A percentile compares a stretch with the other conserved stretches of the same genome.
These are phyloP conservation scores for Drosophila anceps DNA, from an alignment of 2,888 invertebrate genomes.

Conservation along the genomic window DNA sequence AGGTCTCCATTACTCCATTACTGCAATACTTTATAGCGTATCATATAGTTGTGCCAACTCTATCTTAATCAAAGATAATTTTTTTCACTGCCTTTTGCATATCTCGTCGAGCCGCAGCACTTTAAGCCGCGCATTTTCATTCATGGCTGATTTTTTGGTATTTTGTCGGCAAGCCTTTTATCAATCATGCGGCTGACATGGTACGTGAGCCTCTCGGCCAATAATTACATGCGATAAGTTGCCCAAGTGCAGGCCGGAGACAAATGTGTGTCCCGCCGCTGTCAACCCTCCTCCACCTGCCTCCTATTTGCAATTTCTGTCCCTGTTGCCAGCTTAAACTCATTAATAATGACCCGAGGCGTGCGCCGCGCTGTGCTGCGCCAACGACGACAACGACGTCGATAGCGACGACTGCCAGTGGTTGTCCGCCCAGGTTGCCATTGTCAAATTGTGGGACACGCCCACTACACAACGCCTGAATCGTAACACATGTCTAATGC, in stretches of 20 bases:
- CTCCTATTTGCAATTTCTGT: conserved; percentile 31
- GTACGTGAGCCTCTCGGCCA: conserved; percentile 72
- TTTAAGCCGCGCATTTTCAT: conserved; percentile 69
- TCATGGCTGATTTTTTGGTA: conserved; percentile 75
- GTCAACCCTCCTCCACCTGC: neutral
- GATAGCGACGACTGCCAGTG: conserved; percentile 32
- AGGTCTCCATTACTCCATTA: neutral
- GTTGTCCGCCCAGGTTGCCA: conserved; percentile 58
- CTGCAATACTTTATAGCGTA: conserved; percentile 10
- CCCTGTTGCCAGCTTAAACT: conserved; percentile 67
- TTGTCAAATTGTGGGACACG: conserved; percentile 73
- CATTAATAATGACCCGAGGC: conserved; percentile 77
- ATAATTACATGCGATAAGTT: conserved; percentile 80
- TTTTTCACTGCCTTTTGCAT: conserved; percentile 54
- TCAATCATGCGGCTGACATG: conserved; percentile 72
- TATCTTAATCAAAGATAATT: conserved; percentile 4
- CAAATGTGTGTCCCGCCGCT: conserved; percentile 42
- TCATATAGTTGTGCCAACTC: neutral
- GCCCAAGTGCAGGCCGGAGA: conserved; percentile 60
- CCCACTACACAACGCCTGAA: conserved; percentile 59
- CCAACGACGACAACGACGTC: conserved; percentile 30
- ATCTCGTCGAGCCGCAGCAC: conserved; percentile 59
- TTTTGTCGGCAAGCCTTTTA: conserved; percentile 77
- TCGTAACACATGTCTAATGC: conserved; percentile 67
- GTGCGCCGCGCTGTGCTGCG: conserved; percentile 36